Conservation (phyloP, 1,140 invertebrate genomes). For the Drosophila mayri region DNA sequence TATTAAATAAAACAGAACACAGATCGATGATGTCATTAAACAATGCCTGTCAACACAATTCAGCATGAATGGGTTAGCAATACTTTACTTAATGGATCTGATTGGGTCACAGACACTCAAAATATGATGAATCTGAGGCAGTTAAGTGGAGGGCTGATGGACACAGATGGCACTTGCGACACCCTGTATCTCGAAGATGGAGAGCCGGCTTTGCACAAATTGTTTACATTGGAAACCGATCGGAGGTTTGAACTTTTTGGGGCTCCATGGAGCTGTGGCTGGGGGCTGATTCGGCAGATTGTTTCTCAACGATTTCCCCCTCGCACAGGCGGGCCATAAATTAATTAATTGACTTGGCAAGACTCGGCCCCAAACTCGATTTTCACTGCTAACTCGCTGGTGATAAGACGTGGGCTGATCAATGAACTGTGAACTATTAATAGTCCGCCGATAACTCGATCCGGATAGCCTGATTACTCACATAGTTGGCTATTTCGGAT, state of each 20-base stretch:
- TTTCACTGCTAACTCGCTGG: slow-evolving; percentile 42
- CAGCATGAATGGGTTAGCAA: slow-evolving; percentile 8
- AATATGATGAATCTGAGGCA: background rate
- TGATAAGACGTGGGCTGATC: slow-evolving; percentile 35
- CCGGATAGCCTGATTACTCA: slow-evolving; percentile 31
- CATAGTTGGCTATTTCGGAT: slow-evolving; percentile 76
- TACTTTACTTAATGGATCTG: slow-evolving; percentile 20
- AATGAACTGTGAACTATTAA: slow-evolving; percentile 53
- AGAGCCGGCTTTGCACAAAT: slow-evolving; percentile 64
- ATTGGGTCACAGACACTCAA: slow-evolving; percentile 5
- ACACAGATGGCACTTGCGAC: slow-evolving; percentile 10
- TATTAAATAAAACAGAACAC: slow-evolving; percentile 31
- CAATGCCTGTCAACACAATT: slow-evolving; percentile 22
- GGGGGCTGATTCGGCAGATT: slow-evolving; percentile 50
- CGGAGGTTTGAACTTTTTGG: slow-evolving; percentile 53
- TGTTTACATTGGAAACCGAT: slow-evolving; percentile 66
- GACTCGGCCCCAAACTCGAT: slow-evolving; percentile 55
- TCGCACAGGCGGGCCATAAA: slow-evolving; percentile 62
- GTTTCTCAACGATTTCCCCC: slow-evolving; percentile 61
- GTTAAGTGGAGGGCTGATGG: background rate
- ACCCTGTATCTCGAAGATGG: slow-evolving; percentile 55
- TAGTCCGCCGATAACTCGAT: slow-evolving; percentile 37
- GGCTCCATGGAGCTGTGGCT: slow-evolving; percentile 36
- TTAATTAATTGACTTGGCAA: slow-evolving; percentile 80
- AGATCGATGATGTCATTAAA: slow-evolving; percentile 33